These are phyloP conservation scores for Rhagium mordax DNA, from an alignment of 2,888 invertebrate genomes.

Conservation along the genomic window DNA sequence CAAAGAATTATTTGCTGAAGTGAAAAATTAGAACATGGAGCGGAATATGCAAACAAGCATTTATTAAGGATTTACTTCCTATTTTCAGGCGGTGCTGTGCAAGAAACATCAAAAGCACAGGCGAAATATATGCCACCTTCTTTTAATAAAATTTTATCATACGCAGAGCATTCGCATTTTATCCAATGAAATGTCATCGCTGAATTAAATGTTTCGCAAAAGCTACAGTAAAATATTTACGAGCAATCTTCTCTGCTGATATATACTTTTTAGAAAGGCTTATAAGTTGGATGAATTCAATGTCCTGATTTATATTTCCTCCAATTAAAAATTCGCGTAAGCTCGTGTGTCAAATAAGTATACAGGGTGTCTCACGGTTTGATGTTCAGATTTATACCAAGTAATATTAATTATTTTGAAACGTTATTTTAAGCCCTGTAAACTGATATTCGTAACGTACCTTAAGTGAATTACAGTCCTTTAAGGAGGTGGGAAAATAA, in stretches of 20 bases:
- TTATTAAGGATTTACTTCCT: conserved; percentile 41
- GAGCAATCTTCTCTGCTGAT: background rate
- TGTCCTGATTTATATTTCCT: background rate
- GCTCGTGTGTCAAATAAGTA: too few species aligned
- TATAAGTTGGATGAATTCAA: background rate
- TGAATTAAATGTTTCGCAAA: conserved; percentile 7
- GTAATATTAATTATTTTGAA: too few species aligned
- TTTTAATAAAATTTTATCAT: conserved; percentile 17
- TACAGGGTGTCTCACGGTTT: too few species aligned
- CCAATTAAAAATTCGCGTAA: too few species aligned
- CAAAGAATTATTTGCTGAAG: conserved; percentile 51
- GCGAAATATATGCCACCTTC: conserved; percentile 6
- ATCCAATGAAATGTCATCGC: conserved; percentile 10
- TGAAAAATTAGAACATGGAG: conserved; percentile 50
- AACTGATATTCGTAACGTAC: too few species aligned
- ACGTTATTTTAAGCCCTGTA: too few species aligned
- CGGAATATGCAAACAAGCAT: conserved; percentile 43
- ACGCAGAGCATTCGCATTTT: conserved; percentile 3
- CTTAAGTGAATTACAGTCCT: too few species aligned
- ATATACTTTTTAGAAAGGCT: background rate
- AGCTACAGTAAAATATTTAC: background rate
- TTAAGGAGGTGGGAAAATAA: too few species aligned
- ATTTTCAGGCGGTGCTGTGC: conserved; percentile 38
- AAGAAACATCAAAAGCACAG: conserved; percentile 39
- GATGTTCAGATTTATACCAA: too few species aligned